phyloP scores from a whole-genome alignment of 2,113 vertebrate species.

The Castor canadensis region DNA sequence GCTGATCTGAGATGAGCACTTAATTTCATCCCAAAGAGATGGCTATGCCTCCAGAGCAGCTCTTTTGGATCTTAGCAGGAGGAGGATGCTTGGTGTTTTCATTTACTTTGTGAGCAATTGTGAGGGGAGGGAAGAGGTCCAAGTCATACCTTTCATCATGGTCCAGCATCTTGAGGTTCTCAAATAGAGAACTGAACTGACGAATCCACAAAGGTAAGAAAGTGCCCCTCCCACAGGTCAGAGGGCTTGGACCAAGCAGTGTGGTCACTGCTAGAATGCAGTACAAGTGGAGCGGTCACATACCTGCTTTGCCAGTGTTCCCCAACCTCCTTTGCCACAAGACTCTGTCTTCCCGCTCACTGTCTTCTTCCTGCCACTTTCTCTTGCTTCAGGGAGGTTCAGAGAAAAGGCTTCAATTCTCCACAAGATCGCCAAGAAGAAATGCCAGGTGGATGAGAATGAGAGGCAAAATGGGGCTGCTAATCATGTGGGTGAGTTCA shows the following conservation, averaged over 20 bases:
- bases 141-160: background rate
- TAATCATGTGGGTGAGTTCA: slow-evolving; percentile 89
- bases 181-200: background rate
- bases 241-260: background rate
- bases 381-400: slow-evolving; percentile 92
- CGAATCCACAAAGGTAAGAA: slow-evolving; percentile 49
- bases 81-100: background rate
- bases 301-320: background rate
- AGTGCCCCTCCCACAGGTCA: background rate
- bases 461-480: slow-evolving; percentile 93
- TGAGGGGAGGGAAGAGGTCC: background rate
- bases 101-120: background rate
- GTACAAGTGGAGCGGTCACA: background rate
- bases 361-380: slow-evolving; percentile 56
- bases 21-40: slow-evolving; percentile 27
- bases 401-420: slow-evolving; percentile 98
- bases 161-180: background rate
- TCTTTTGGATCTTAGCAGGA: background rate
- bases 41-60: background rate
- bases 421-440: slow-evolving; percentile 99
- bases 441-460: slow-evolving; percentile 96
- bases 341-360: slow-evolving; percentile 32
- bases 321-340: background rate
- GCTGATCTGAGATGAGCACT: background rate
- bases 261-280: fast-evolving